Evolutionary conservation across 2,797 vertebrate species (phyloP).

Genomic region (Gymnothorax reevesii): DNA sequence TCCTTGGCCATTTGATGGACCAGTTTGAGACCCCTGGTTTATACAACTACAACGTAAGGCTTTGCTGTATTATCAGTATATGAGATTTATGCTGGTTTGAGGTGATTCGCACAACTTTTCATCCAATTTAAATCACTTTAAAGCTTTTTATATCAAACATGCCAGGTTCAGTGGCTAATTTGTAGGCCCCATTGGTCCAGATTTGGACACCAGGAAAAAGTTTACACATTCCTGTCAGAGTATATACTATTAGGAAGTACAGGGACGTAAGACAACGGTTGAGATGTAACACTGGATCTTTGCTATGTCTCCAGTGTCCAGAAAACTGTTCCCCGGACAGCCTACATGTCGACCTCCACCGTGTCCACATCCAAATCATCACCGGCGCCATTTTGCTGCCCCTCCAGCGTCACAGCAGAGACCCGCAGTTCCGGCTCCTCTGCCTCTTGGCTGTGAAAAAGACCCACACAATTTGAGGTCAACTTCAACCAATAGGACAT

Average conservation of each 20-base stretch:
- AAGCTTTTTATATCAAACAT: background rate
- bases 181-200: background rate
- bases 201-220: background rate
- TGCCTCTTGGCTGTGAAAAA: slow-evolving; percentile 54
- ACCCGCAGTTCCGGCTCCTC: slow-evolving; percentile 46
- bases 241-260: background rate
- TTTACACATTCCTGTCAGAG: background rate
- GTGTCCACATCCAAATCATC: slow-evolving; percentile 59
- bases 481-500: background rate
- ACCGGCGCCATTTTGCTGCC: slow-evolving; percentile 30
- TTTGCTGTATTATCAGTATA: background rate
- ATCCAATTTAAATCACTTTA: too few species aligned
- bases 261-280: background rate
- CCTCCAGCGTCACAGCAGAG: slow-evolving; percentile 22
- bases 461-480: background rate
- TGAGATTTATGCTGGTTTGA: background rate
- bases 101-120: background rate
- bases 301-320: background rate
- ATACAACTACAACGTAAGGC: background rate
- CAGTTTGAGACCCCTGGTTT: background rate
- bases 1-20: too few species aligned
- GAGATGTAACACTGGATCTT: background rate
- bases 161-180: background rate
- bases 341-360: slow-evolving; percentile 63
- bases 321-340: slow-evolving; percentile 33